phyloP scores from a whole-genome alignment of 2,797 vertebrate species.

The Chloroceryle amazona region DNA sequence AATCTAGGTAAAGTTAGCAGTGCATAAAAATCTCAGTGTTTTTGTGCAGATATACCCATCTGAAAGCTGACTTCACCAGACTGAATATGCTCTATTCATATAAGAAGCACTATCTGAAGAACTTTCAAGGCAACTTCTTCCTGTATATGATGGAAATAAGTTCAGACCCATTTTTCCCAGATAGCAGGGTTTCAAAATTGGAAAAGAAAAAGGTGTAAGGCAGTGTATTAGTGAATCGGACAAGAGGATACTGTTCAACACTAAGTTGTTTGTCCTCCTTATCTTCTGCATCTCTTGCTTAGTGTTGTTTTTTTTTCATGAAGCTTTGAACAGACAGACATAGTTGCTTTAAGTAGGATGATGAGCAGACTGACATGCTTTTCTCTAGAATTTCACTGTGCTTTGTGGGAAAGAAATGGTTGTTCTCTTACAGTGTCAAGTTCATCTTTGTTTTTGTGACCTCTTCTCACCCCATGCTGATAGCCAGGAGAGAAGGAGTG shows the following conservation, averaged over 20 bases:
- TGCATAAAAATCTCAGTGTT: neutral
- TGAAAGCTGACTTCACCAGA: neutral
- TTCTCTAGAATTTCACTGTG: neutral
- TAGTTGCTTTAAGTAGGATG: neutral
- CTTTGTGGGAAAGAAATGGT: neutral
- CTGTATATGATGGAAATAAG: neutral
- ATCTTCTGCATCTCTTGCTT: neutral
- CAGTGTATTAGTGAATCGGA: accelerated
- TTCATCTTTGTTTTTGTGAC: neutral
- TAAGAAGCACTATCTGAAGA: neutral
- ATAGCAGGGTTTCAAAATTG: neutral
- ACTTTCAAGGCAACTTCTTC: neutral
- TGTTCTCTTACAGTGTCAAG: neutral
- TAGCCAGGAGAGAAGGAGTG: neutral
- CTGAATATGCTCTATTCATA: neutral
- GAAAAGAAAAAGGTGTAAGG: neutral
- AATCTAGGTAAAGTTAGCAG: neutral
- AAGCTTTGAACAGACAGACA: neutral
- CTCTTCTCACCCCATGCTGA: neutral
- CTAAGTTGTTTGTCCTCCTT: neutral
- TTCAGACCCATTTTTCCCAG: neutral
- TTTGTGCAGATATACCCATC: neutral
- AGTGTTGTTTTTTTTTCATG: neutral
- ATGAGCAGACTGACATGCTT: neutral
- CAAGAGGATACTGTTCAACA: neutral